Conservation (phyloP, 2,113 vertebrate species). For the Sigmodon hispidus region DNA sequence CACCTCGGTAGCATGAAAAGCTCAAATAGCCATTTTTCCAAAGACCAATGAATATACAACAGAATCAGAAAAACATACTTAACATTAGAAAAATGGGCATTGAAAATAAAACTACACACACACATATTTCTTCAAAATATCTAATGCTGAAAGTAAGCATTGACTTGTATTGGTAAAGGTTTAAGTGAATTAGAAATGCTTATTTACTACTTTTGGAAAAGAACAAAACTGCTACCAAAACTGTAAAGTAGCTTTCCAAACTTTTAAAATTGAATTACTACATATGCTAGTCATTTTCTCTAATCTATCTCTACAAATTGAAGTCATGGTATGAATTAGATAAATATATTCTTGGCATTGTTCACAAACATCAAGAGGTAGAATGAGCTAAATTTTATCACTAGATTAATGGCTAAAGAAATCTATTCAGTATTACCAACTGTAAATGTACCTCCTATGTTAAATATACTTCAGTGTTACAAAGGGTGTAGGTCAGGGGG, state of each 20-base stretch:
- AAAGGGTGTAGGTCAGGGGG: no score
- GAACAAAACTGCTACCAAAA: not conserved
- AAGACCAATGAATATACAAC: not conserved
- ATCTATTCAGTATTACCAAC: not conserved
- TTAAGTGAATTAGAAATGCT: not conserved
- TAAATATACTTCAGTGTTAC: not conserved
- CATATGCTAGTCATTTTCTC: no score
- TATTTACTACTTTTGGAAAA: not conserved
- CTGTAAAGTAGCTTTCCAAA: not conserved
- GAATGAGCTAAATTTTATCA: not conserved
- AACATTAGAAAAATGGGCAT: not conserved
- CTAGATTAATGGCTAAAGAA: not conserved
- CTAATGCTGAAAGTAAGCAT: not conserved
- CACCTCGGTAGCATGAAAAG: not conserved
- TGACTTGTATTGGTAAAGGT: not conserved
- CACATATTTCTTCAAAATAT: not conserved
- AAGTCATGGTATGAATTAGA: not conserved
- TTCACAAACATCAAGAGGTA: not conserved
- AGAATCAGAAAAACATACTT: not conserved
- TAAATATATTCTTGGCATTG: not conserved
- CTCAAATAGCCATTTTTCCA: not conserved
- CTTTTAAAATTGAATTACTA: not conserved
- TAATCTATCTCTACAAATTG: not conserved
- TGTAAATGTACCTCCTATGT: not conserved
- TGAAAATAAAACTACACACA: not conserved